These are phyloP conservation scores for Drosophila mulleri DNA, from an alignment of 2,888 invertebrate genomes.

Conservation along the genomic window DNA sequence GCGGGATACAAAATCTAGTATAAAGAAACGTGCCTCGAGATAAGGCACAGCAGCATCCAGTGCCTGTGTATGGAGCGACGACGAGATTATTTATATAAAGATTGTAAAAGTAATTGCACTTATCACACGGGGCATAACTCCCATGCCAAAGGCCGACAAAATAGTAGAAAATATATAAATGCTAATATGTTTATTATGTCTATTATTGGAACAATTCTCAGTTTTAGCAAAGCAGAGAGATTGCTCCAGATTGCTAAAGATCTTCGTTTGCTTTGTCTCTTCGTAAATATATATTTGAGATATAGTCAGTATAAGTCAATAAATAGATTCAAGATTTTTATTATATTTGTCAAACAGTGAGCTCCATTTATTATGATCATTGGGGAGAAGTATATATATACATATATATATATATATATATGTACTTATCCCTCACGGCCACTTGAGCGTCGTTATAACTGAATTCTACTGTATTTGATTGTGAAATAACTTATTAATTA, in stretches of 20 bases:
- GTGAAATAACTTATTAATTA: too few relatives aligned
- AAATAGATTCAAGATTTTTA: not conserved
- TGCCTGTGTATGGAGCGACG: conserved; percentile 5
- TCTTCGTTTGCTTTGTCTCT: not conserved
- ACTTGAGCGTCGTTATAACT: too few relatives aligned
- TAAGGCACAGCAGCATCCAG: conserved; percentile 24
- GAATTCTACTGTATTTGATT: too few relatives aligned
- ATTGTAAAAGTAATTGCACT: conserved; percentile 24
- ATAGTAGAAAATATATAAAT: not conserved
- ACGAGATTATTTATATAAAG: conserved; percentile 26
- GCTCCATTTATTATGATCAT: not conserved
- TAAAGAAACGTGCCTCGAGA: conserved; percentile 22
- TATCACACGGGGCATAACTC: conserved; percentile 10
- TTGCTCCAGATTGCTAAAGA: not conserved
- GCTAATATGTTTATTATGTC: not conserved
- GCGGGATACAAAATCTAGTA: conserved; percentile 9
- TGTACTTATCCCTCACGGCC: too few relatives aligned
- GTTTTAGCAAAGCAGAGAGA: not conserved
- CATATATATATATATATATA: too few relatives aligned
- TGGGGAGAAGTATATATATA: too few relatives aligned
- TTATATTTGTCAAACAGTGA: not conserved
- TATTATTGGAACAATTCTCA: conserved; percentile 1
- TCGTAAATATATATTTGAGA: not conserved
- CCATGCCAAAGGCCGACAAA: conserved; percentile 13
- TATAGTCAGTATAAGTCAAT: not conserved